These are phyloP conservation scores for Protobothrops mucrosquamatus DNA, from an alignment of 2,113 vertebrate genomes.

Conservation along the genomic window DNA sequence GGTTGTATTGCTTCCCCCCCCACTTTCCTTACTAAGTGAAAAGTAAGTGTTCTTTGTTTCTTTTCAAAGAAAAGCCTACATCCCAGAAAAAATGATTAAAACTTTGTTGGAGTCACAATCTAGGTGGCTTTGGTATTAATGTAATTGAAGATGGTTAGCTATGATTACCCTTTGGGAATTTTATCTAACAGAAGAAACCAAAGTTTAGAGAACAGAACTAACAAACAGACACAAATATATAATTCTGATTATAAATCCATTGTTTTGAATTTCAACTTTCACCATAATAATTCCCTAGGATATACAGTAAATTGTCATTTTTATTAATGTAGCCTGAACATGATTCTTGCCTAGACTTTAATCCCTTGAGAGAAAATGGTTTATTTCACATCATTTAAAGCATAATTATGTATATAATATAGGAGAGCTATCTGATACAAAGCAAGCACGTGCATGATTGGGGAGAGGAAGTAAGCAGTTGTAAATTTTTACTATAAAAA, in stretches of 20 bases:
- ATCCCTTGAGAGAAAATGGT: not conserved
- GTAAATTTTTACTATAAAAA: conserved; percentile 58
- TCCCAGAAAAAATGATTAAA: not conserved
- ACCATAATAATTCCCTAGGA: not conserved
- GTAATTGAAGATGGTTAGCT: not conserved
- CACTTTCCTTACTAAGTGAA: not conserved
- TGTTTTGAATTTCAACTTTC: not conserved
- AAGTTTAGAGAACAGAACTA: conserved; percentile 8
- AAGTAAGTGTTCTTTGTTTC: not conserved
- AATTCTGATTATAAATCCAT: not conserved
- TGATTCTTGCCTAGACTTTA: not conserved
- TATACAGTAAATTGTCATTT: not conserved
- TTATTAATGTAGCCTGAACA: not conserved
- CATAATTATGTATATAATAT: not conserved
- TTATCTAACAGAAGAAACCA: not conserved
- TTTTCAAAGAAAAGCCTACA: not conserved
- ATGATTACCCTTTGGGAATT: not conserved
- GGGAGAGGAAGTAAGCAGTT: conserved; percentile 56
- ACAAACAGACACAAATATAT: not conserved
- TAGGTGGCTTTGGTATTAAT: not conserved
- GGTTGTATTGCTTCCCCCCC: not conserved
- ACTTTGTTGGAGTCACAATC: not conserved
- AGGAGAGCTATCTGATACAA: conserved; percentile 36
- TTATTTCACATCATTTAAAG: conserved; percentile 42
- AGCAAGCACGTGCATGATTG: conserved; percentile 54